phyloP scores from a whole-genome alignment of 2,888 invertebrate genomes.

The Drosophila fungiperda region DNA sequence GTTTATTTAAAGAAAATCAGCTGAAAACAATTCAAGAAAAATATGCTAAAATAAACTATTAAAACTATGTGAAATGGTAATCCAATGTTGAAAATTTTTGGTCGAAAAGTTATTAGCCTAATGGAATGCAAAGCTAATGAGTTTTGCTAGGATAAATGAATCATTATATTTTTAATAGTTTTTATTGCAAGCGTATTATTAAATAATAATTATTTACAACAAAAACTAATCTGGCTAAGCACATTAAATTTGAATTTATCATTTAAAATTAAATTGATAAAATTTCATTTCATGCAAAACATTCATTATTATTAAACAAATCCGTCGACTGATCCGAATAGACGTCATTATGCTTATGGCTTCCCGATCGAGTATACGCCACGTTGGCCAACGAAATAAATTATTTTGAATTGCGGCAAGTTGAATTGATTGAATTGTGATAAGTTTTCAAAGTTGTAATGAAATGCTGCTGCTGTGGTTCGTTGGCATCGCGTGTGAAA shows the following conservation, averaged over 20 bases:
- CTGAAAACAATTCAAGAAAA: background rate
- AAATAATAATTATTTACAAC: background rate
- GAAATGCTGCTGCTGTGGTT: constrained; percentile 64
- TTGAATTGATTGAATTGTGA: constrained; percentile 76
- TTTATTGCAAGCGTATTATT: background rate
- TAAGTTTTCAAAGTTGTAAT: constrained; percentile 77
- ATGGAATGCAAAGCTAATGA: background rate
- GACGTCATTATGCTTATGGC: constrained; percentile 10
- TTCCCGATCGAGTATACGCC: constrained; percentile 58
- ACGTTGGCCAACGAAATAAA: constrained; percentile 19
- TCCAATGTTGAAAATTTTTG: background rate
- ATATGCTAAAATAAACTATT: background rate
- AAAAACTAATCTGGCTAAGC: background rate
- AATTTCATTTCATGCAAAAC: background rate
- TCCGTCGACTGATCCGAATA: constrained; percentile 1
- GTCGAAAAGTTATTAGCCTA: background rate
- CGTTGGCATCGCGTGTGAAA: constrained; percentile 60
- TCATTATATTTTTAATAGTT: too few species aligned
- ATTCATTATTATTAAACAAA: background rate
- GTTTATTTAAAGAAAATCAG: constrained; percentile 15
- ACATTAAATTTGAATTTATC: background rate
- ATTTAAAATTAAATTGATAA: background rate
- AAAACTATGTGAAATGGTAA: background rate
- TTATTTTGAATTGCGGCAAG: constrained; percentile 19
- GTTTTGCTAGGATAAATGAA: background rate